Conservation (phyloP, 53 echinoderm and acorn worm genomes). For the Astropecten irregularis region DNA sequence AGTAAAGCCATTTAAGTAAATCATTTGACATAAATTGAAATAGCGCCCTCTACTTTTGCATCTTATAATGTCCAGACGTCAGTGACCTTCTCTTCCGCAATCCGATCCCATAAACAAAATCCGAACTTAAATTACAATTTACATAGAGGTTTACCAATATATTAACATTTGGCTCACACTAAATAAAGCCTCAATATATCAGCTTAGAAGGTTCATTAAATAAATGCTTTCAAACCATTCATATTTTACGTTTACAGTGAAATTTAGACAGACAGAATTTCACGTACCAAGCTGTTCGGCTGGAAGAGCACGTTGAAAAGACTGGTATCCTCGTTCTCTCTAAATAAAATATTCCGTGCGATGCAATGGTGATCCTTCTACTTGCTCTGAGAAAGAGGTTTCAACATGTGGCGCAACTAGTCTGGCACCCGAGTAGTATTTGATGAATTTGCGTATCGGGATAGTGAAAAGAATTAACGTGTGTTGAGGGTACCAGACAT, state of each 20-base stretch:
- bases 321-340: background rate
- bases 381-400: background rate
- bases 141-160: too few species aligned
- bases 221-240: too few species aligned
- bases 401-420: background rate
- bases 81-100: too few species aligned
- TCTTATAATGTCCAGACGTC: too few species aligned
- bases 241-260: background rate
- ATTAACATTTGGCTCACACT: too few species aligned
- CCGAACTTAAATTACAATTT: too few species aligned
- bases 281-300: background rate
- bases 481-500: background rate
- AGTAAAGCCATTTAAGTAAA: too few species aligned
- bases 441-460: background rate
- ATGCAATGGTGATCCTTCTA: background rate
- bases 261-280: background rate
- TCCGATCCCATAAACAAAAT: too few species aligned
- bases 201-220: too few species aligned
- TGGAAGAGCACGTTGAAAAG: conserved; percentile 1
- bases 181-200: too few species aligned
- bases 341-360: background rate
- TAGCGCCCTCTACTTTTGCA: too few species aligned
- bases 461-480: background rate
- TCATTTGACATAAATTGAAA: too few species aligned
- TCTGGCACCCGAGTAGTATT: background rate